Conservation (phyloP, 2,888 invertebrate genomes). For the Cephus pygmeus region DNA sequence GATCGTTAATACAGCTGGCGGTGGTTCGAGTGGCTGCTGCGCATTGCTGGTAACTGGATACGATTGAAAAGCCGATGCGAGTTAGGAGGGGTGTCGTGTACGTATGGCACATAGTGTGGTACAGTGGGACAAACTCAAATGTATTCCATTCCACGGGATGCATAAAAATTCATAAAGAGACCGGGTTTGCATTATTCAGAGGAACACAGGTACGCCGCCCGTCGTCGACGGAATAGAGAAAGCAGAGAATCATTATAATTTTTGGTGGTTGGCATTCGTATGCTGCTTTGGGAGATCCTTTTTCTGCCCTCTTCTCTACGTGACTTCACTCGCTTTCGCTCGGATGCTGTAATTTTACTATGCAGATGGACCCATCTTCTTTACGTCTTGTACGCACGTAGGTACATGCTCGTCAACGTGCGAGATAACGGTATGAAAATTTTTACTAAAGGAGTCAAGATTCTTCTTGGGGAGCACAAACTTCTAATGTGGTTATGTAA, state of each 20-base stretch:
- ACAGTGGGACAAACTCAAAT: slow-evolving; percentile 39
- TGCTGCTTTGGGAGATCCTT: slow-evolving; percentile 29
- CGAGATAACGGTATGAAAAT: background rate
- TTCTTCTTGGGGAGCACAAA: background rate
- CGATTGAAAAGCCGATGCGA: slow-evolving; percentile 6
- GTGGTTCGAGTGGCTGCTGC: background rate
- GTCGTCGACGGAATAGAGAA: slow-evolving; percentile 33
- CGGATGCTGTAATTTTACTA: slow-evolving; percentile 15
- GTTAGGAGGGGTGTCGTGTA: background rate
- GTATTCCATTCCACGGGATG: slow-evolving; percentile 52
- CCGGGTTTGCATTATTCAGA: slow-evolving; percentile 58
- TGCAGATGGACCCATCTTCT: slow-evolving; percentile 3
- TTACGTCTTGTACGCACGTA: slow-evolving; percentile 6
- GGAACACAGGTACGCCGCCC: slow-evolving; percentile 21
- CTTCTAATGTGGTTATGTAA: background rate
- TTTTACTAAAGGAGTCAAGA: background rate
- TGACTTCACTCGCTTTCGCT: slow-evolving; percentile 31
- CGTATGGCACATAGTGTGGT: background rate
- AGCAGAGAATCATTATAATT: slow-evolving; percentile 57
- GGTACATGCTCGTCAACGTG: background rate
- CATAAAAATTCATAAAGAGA: slow-evolving; percentile 62
- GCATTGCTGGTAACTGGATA: slow-evolving; percentile 17
- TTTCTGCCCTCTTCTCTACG: slow-evolving; percentile 23
- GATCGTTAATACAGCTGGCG: background rate
- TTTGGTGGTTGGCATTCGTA: slow-evolving; percentile 43